Conservation (phyloP, 2,888 invertebrate species). For the Selenia dentaria region DNA sequence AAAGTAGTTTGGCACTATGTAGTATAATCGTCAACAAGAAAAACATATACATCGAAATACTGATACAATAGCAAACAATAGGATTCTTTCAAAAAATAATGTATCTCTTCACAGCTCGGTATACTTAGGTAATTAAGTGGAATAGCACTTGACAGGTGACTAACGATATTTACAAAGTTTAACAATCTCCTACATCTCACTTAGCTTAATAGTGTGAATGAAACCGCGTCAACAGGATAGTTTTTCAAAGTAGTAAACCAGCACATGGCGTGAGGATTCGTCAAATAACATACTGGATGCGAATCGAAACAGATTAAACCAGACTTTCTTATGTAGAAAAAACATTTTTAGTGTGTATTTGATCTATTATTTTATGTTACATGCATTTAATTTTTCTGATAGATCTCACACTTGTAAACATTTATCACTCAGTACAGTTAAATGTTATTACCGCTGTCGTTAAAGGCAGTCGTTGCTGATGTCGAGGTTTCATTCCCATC, state of each 20-base stretch:
- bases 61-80: constrained; percentile 57
- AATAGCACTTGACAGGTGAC: constrained; percentile 66
- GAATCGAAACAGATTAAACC: too few species aligned
- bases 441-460: too few species aligned
- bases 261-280: too few species aligned
- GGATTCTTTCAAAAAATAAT: constrained; percentile 60
- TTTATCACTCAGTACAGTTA: too few species aligned
- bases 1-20: constrained; percentile 76
- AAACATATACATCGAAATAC: constrained; percentile 54
- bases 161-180: constrained; percentile 78
- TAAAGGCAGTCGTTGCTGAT: too few species aligned
- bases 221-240: constrained; percentile 9
- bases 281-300: too few species aligned
- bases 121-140: constrained; percentile 52
- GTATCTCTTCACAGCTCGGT: constrained; percentile 60
- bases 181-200: constrained; percentile 62
- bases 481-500: background rate
- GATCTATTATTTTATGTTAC: too few species aligned
- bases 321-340: too few species aligned
- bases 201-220: constrained; percentile 38
- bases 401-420: too few species aligned
- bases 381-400: too few species aligned
- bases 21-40: constrained; percentile 54
- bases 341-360: too few species aligned
- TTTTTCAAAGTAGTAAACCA: too few species aligned